A percentile compares a stretch with the other conserved stretches of the same genome.
Conservation (phyloP, 2,888 invertebrate genomes). For the Trachelus tabidus region DNA sequence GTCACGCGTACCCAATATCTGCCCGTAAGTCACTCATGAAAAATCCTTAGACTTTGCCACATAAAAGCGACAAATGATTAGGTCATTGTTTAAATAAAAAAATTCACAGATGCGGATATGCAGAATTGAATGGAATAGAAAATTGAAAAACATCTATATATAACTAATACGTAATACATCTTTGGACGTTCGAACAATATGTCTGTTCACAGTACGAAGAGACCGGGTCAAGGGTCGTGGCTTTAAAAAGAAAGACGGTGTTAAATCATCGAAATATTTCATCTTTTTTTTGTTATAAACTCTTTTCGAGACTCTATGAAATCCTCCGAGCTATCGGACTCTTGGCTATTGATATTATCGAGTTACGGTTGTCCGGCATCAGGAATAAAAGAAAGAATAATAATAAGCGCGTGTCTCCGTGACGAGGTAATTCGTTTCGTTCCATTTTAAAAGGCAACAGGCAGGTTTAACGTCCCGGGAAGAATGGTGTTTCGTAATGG, state of each 20-base stretch:
- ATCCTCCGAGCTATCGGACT: neutral
- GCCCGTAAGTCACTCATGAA: conserved; percentile 1
- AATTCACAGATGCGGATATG: neutral
- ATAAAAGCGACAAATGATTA: neutral
- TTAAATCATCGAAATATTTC: neutral
- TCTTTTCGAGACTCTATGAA: neutral
- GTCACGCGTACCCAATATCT: conserved; percentile 22
- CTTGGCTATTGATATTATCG: neutral
- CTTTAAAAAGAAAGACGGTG: neutral
- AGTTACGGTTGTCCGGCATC: neutral
- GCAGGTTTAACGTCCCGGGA: conserved; percentile 11
- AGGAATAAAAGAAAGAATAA: neutral
- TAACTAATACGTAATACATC: neutral
- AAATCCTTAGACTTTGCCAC: neutral
- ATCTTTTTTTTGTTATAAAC: neutral
- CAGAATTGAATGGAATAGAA: neutral
- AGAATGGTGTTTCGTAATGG: conserved; percentile 26
- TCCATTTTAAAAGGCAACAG: conserved; percentile 30
- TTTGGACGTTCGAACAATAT: neutral
- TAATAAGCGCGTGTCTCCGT: conserved; percentile 34
- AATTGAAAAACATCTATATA: neutral
- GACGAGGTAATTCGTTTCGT: conserved; percentile 45
- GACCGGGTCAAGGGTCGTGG: neutral
- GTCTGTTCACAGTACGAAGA: neutral
- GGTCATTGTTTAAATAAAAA: neutral